Evolutionary conservation across 2,888 invertebrate genomes (phyloP).

Genomic region (Oscheius myriophilus): DNA sequence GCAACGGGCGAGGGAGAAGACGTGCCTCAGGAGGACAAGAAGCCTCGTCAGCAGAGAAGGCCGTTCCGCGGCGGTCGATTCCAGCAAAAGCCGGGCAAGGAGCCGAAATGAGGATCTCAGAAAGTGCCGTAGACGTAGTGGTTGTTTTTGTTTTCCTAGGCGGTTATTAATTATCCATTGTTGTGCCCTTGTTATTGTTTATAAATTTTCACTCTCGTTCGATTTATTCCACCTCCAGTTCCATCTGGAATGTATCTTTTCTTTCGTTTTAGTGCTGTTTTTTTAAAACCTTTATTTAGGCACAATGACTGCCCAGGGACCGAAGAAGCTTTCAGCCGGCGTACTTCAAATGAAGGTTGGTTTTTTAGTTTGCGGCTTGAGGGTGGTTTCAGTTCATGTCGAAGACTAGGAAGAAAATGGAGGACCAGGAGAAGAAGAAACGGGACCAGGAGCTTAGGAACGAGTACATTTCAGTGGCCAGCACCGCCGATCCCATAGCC

Average conservation of each 20-base stretch:
- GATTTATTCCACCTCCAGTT: neutral
- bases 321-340: conserved; percentile 44
- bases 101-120: conserved; percentile 11
- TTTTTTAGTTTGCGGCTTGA: no score
- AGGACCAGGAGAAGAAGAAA: conserved; percentile 39
- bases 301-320: conserved; percentile 11
- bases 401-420: conserved; percentile 45
- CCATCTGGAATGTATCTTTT: neutral
- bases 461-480: conserved; percentile 8
- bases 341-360: conserved; percentile 53
- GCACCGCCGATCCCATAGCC: no score
- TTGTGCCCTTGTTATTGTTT: conserved; percentile 3
- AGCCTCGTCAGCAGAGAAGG: neutral
- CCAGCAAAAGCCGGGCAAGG: neutral
- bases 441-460: conserved; percentile 34
- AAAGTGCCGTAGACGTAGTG: no score
- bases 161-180: conserved; percentile 8
- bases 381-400: conserved; percentile 62
- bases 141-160: neutral
- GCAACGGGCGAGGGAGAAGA: conserved; percentile 14
- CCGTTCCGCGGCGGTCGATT: neutral
- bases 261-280: neutral
- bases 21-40: neutral
- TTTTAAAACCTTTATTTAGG: neutral
- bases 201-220: neutral